phyloP scores from a whole-genome alignment of 2,797 vertebrate species.

The Peromyscus nudipes region DNA sequence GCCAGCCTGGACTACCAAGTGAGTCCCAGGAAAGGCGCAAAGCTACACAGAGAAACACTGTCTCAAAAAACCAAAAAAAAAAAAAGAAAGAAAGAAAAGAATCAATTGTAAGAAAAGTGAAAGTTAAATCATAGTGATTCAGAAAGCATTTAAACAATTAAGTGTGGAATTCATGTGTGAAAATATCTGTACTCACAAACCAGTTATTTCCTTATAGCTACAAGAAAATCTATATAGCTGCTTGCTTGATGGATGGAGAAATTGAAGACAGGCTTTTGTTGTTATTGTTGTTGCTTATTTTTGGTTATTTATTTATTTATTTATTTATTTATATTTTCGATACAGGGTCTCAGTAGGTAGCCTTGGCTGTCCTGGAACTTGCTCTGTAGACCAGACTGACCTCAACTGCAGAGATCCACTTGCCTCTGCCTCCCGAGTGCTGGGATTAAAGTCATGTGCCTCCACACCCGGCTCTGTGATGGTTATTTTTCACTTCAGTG shows the following conservation, averaged over 20 bases:
- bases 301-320: background rate
- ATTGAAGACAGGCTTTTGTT: background rate
- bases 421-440: background rate
- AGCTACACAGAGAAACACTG: too few relatives aligned
- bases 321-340: background rate
- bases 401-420: background rate
- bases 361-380: background rate
- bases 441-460: background rate
- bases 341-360: background rate
- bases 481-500: background rate
- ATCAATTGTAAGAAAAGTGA: conserved; percentile 10
- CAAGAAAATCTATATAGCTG: conserved; percentile 44
- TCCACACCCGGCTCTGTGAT: background rate
- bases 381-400: background rate
- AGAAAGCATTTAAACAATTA: conserved; percentile 40
- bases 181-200: conserved; percentile 4
- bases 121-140: conserved; percentile 25
- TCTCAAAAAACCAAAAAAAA: too few relatives aligned
- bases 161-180: conserved; percentile 43
- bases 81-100: background rate
- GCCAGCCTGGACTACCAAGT: too few relatives aligned
- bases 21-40: too few relatives aligned
- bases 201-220: conserved; percentile 40
- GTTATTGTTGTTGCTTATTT: background rate
- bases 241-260: conserved; percentile 29